Conservation (phyloP, 2,888 invertebrate species). For the Hedya salicella region DNA sequence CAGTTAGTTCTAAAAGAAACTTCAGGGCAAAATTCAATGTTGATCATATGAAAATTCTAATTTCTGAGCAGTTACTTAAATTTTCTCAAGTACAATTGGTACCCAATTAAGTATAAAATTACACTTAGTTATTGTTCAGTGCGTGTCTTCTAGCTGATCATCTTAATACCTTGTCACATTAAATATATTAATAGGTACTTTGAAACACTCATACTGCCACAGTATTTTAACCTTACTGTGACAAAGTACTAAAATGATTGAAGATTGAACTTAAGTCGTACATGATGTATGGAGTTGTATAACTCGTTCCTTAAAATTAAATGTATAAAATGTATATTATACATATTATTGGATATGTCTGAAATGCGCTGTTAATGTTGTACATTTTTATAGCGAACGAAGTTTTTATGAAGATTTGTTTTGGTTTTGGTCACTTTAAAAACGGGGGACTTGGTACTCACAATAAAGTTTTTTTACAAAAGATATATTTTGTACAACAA, state of each 20-base stretch:
- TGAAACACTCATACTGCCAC: neutral
- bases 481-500: conserved; percentile 51
- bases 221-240: neutral
- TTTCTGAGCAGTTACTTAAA: neutral
- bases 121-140: neutral
- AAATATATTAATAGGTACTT: neutral
- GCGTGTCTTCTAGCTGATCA: neutral
- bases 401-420: no score
- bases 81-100: neutral
- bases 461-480: conserved; percentile 41
- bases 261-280: conserved; percentile 1
- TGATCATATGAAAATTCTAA: no score
- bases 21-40: no score
- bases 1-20: no score
- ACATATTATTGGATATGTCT: neutral
- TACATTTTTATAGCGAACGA: no score
- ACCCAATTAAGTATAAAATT: conserved; percentile 2
- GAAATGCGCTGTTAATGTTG: neutral
- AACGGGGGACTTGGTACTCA: neutral
- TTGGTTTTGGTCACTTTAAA: no score
- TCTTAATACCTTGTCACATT: neutral
- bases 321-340: conserved; percentile 12
- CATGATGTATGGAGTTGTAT: conserved; percentile 6
- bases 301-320: conserved; percentile 21
- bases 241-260: conserved; percentile 4